Percentiles rank a stretch among this genome's conserved stretches.
phyloP scores from a whole-genome alignment of 2,113 vertebrate genomes.

The Raphicerus campestris region DNA sequence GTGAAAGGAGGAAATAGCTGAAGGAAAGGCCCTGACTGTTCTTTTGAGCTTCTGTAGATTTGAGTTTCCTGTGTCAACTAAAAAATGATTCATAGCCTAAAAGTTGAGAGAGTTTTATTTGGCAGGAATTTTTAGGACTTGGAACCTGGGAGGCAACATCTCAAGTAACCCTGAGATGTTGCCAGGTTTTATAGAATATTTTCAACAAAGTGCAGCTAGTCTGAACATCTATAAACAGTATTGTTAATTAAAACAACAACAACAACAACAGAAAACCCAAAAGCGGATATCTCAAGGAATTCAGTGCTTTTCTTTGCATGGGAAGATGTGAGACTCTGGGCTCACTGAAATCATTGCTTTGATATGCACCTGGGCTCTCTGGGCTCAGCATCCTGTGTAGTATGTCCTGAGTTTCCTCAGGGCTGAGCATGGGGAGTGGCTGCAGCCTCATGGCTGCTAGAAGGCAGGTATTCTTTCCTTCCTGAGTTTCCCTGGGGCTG shows the following conservation, averaged over 20 bases:
- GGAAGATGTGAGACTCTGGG: background rate
- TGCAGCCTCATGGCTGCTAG: background rate
- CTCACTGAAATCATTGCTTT: background rate
- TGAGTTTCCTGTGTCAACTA: background rate
- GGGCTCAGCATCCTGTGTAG: background rate
- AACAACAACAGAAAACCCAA: background rate
- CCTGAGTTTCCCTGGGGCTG: background rate
- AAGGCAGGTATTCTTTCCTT: background rate
- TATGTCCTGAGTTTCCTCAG: background rate
- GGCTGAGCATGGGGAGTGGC: background rate
- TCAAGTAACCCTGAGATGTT: background rate
- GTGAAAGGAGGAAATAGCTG: background rate
- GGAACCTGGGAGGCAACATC: background rate
- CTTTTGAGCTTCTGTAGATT: conserved; percentile 11
- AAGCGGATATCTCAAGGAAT: background rate
- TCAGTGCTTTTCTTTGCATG: background rate
- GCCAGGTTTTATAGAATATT: background rate
- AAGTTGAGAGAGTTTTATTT: background rate
- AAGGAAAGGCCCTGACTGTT: conserved; percentile 15
- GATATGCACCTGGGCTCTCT: background rate
- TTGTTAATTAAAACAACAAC: background rate
- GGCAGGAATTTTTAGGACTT: background rate
- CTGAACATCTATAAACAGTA: background rate
- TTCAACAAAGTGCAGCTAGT: background rate
- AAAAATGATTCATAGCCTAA: background rate